phyloP scores from a whole-genome alignment of 2,888 invertebrate genomes.

The Hartigia nigra region DNA sequence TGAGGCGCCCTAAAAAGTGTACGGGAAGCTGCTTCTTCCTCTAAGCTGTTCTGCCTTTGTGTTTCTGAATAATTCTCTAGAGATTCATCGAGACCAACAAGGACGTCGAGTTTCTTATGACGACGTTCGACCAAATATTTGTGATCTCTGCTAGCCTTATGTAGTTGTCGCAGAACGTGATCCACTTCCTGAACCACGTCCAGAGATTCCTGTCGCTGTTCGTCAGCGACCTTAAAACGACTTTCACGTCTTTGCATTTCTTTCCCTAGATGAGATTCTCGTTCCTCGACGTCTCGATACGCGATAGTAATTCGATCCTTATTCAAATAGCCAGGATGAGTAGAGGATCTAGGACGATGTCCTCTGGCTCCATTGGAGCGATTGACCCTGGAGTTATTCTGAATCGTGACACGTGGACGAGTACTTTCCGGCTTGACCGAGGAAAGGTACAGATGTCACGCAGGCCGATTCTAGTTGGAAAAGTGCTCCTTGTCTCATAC shows the following conservation, averaged over 20 bases:
- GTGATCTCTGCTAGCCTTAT: constrained; percentile 56
- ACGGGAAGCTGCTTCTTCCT: background rate
- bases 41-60: background rate
- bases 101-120: constrained; percentile 21
- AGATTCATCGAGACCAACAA: background rate
- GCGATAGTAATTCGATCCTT: background rate
- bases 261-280: background rate
- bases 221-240: background rate
- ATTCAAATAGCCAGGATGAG: background rate
- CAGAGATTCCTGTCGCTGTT: background rate
- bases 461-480: constrained; percentile 54
- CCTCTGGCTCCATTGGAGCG: too few relatives aligned
- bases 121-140: constrained; percentile 50
- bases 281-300: background rate
- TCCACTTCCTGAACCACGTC: constrained; percentile 41
- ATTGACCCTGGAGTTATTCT: background rate
- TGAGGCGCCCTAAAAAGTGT: background rate
- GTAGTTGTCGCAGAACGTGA: constrained; percentile 49
- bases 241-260: background rate
- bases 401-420: background rate
- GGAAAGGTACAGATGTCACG: constrained; percentile 24
- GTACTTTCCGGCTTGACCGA: background rate
- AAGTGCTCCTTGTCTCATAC: constrained; percentile 67
- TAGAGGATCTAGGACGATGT: background rate
- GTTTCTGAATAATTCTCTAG: background rate